These are phyloP conservation scores for Anguilla rostrata DNA, from an alignment of 2,113 vertebrate species.

Conservation along the genomic window DNA sequence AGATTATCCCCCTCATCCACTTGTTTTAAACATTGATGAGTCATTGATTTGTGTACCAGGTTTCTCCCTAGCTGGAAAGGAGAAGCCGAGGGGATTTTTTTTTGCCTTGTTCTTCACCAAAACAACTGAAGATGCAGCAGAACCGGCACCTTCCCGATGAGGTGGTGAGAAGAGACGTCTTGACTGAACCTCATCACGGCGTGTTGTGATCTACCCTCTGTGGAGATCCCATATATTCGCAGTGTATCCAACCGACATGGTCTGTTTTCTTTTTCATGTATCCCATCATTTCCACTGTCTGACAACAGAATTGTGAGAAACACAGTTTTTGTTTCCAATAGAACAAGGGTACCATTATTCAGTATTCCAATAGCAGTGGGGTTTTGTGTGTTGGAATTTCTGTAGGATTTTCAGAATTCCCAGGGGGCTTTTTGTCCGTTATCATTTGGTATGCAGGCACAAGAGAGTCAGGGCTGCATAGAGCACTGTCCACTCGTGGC, in stretches of 20 bases:
- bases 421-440: not conserved
- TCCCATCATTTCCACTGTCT: not conserved
- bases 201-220: not conserved
- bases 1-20: constrained; percentile 28
- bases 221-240: not conserved
- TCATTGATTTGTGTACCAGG: constrained; percentile 46
- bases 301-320: constrained; percentile 43
- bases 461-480: not conserved
- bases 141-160: constrained; percentile 40
- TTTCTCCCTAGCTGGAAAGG: constrained; percentile 27
- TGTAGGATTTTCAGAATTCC: not conserved
- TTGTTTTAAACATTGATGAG: constrained; percentile 48
- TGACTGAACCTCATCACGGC: not conserved
- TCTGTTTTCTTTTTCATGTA: not conserved
- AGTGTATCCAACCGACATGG: not conserved
- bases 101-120: constrained; percentile 41
- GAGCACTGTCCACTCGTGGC: not conserved
- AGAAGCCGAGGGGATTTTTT: constrained; percentile 41
- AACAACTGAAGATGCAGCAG: constrained; percentile 64
- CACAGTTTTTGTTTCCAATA: constrained; percentile 39
- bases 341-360: constrained; percentile 38
- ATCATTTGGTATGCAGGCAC: not conserved
- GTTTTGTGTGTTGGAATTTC: not conserved
- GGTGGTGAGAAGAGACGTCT: constrained; percentile 14
- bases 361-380: constrained; percentile 47